phyloP scores from a whole-genome alignment of 2,888 invertebrate species.

The Cheilosia vulpina region DNA sequence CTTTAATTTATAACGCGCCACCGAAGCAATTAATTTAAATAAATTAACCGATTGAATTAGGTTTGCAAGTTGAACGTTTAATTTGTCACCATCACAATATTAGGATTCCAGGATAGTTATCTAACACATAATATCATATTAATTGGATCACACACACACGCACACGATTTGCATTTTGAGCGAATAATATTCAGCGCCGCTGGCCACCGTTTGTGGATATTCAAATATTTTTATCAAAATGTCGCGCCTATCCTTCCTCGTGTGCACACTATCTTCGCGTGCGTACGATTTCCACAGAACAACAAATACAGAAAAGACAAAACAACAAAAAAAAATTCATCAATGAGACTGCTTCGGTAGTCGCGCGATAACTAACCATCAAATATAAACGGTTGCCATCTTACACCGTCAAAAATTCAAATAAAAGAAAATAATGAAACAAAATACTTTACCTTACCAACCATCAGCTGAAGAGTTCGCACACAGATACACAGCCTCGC shows the following conservation, averaged over 20 bases:
- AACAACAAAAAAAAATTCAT: constrained; percentile 51
- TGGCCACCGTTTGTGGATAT: constrained; percentile 29
- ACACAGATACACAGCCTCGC: constrained; percentile 35
- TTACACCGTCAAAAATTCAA: constrained; percentile 77
- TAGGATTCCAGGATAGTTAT: constrained; percentile 26
- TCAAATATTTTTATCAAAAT: constrained; percentile 23
- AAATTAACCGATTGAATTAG: constrained; percentile 47
- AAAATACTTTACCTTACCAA: constrained; percentile 62
- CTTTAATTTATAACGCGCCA: constrained; percentile 50
- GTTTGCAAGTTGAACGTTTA: constrained; percentile 31
- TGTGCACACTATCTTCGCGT: background rate
- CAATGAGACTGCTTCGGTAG: constrained; percentile 77
- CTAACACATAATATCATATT: constrained; percentile 32
- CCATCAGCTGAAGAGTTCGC: constrained; percentile 67
- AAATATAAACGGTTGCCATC: constrained; percentile 78
- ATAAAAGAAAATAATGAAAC: constrained; percentile 41
- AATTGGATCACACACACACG: constrained; percentile 37
- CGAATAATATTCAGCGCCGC: constrained; percentile 26
- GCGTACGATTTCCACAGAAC: constrained; percentile 8
- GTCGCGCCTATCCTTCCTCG: constrained; percentile 3
- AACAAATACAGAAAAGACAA: background rate
- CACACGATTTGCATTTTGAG: constrained; percentile 23
- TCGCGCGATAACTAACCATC: constrained; percentile 79
- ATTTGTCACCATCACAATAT: constrained; percentile 53
- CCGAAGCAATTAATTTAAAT: constrained; percentile 55